phyloP scores from a whole-genome alignment of 37 sponge, comb jelly and placozoan species.

The Haliclona indistincta region DNA sequence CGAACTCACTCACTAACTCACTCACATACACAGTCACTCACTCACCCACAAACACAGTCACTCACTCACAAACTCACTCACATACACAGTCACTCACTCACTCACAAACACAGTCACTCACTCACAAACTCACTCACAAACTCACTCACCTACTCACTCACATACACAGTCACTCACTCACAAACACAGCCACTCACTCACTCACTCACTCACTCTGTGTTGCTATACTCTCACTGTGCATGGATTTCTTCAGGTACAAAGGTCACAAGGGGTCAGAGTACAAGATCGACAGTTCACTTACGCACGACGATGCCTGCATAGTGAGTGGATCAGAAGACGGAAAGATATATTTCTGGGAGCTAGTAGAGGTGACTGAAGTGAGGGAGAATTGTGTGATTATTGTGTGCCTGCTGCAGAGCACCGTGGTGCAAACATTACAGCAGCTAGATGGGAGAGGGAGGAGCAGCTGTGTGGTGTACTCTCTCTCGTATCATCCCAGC shows the following conservation, averaged over 20 bases:
- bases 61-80: too few species aligned
- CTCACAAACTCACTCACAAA: neutral
- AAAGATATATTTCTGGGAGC: slow-evolving; percentile 88
- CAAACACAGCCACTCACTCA: neutral
- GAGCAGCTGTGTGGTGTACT: slow-evolving; percentile 72
- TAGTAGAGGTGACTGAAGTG: slow-evolving; percentile 73
- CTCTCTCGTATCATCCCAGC: slow-evolving; percentile 71
- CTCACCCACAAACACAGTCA: too few species aligned
- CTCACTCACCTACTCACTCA: neutral
- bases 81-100: too few species aligned
- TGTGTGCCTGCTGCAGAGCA: slow-evolving; percentile 46
- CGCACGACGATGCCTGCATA: slow-evolving; percentile 80
- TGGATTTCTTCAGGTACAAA: slow-evolving; percentile 50
- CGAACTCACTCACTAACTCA: neutral
- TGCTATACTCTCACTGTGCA: slow-evolving; percentile 5
- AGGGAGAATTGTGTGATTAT: too few species aligned
- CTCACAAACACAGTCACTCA: neutral
- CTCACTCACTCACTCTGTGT: neutral
- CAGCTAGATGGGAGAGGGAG: slow-evolving; percentile 11
- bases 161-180: neutral
- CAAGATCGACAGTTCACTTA: slow-evolving; percentile 79
- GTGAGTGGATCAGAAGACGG: slow-evolving; percentile 96
- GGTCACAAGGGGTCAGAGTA: slow-evolving; percentile 82
- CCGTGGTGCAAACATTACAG: slow-evolving; percentile 30
- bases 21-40: too few species aligned